Percentiles rank a stretch among this genome's conserved stretches.
Conservation (phyloP, 2,888 invertebrate genomes). For the Athripsodes cinereus region DNA sequence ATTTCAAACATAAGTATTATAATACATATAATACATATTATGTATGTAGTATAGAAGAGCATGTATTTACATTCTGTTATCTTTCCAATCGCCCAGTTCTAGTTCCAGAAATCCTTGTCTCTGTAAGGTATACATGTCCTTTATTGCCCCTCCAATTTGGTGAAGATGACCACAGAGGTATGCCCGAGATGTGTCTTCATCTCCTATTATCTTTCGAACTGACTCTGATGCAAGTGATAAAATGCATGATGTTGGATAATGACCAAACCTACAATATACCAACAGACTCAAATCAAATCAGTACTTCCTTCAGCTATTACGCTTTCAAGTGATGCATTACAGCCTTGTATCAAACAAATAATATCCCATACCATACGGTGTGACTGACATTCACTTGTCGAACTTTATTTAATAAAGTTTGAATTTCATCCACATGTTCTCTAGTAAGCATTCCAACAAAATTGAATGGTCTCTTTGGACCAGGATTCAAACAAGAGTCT, state of each 20-base stretch:
- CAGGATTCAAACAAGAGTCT: slow-evolving; percentile 83
- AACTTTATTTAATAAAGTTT: slow-evolving; percentile 52
- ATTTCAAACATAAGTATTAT: too few species aligned
- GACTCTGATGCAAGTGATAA: slow-evolving; percentile 51
- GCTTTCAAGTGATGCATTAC: too few species aligned
- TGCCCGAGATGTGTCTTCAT: slow-evolving; percentile 56
- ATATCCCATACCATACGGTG: slow-evolving; percentile 51
- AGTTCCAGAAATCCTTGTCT: slow-evolving; percentile 77
- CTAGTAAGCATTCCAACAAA: slow-evolving; percentile 71
- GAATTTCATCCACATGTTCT: slow-evolving; percentile 45
- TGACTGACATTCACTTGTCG: slow-evolving; percentile 48
- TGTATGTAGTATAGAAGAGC: background rate
- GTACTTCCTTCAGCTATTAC: too few species aligned
- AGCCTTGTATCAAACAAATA: background rate
- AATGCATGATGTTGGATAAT: slow-evolving; percentile 88
- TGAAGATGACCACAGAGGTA: slow-evolving; percentile 91
- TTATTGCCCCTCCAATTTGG: slow-evolving; percentile 70
- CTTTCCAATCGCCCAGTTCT: slow-evolving; percentile 91
- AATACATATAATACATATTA: too few species aligned
- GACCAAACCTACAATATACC: slow-evolving; percentile 62
- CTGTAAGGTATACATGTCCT: slow-evolving; percentile 82
- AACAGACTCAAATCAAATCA: too few species aligned
- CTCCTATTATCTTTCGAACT: slow-evolving; percentile 54
- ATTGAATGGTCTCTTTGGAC: slow-evolving; percentile 82
- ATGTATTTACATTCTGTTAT: slow-evolving; percentile 65